phyloP scores from a whole-genome alignment of 2,113 vertebrate genomes.

The Elephas maximus region DNA sequence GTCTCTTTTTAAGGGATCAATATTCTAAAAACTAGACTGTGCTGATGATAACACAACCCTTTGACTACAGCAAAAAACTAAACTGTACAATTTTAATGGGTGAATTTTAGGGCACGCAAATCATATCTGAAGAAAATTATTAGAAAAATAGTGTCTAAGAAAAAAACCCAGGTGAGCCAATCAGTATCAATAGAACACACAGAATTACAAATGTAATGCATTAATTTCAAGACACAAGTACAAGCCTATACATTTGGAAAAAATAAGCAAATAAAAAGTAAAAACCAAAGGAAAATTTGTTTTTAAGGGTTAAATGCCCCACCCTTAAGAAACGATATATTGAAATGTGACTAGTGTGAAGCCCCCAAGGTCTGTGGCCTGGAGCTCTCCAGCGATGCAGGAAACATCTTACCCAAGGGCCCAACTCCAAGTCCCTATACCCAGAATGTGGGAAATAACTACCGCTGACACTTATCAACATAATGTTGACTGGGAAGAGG shows the following conservation, averaged over 20 bases:
- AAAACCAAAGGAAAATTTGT: slow-evolving; percentile 22
- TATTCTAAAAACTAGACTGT: neutral
- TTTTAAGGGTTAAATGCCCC: neutral
- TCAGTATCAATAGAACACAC: neutral
- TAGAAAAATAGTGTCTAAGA: neutral
- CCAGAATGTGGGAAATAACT: neutral
- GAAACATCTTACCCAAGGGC: neutral
- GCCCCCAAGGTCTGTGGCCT: neutral
- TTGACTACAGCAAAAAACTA: neutral
- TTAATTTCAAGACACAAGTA: neutral
- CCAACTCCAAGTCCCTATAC: neutral
- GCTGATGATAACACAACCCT: neutral
- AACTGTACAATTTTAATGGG: neutral
- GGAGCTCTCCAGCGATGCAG: neutral
- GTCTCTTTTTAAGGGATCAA: neutral
- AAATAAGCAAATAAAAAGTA: neutral
- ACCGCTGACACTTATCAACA: neutral
- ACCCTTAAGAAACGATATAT: neutral
- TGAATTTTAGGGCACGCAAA: neutral
- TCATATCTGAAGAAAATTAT: neutral
- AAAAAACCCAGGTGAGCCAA: neutral
- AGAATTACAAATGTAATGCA: neutral
- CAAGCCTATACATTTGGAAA: neutral
- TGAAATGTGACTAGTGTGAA: neutral
- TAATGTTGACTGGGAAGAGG: neutral